Conservation (phyloP, 1,140 invertebrate species). For the Halyomorpha halys region DNA sequence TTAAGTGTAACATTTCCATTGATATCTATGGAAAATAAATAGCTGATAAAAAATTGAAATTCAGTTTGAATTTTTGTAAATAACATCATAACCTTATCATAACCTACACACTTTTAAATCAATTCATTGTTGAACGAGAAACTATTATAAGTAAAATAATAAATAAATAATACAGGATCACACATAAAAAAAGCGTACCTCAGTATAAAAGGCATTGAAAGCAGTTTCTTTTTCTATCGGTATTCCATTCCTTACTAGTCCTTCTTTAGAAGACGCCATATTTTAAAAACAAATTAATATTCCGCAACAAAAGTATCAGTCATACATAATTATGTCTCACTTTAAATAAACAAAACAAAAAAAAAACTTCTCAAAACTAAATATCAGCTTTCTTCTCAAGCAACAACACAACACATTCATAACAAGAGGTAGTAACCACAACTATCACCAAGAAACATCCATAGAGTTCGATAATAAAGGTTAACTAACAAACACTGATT, state of each 20-base stretch:
- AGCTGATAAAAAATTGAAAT: not conserved
- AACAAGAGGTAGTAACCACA: too few relatives aligned
- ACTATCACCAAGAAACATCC: too few relatives aligned
- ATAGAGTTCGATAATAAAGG: too few relatives aligned
- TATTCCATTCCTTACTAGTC: constrained; percentile 12
- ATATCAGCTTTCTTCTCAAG: too few relatives aligned
- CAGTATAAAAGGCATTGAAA: constrained; percentile 32
- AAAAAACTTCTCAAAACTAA: too few relatives aligned
- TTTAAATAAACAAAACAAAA: too few relatives aligned
- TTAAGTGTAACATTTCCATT: not conserved
- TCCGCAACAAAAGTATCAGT: not conserved
- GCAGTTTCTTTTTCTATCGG: constrained; percentile 31
- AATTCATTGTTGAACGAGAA: not conserved
- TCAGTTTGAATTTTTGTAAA: not conserved
- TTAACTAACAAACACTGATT: too few relatives aligned
- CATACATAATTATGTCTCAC: too few relatives aligned
- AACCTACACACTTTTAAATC: not conserved
- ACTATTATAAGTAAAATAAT: not conserved
- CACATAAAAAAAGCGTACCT: constrained; percentile 24
- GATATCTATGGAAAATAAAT: not conserved
- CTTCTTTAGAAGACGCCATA: constrained; percentile 21
- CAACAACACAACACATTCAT: too few relatives aligned
- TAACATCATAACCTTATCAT: constrained; percentile 7
- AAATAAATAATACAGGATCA: not conserved
- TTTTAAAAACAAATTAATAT: constrained; percentile 1